Conservation (phyloP, 1,140 invertebrate species). For the Drosophila erecta region DNA sequence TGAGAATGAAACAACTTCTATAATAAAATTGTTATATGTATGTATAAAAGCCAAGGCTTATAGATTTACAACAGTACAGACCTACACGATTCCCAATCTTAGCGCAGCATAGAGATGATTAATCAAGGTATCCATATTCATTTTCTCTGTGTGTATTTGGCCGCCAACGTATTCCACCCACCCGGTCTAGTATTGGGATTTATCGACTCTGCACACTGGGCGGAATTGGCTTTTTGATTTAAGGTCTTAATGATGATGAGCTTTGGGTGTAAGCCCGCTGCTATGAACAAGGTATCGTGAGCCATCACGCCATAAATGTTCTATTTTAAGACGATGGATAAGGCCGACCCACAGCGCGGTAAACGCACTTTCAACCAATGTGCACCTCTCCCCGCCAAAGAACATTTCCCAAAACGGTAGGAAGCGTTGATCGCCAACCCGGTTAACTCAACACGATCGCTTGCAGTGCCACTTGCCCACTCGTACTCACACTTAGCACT, state of each 20-base stretch:
- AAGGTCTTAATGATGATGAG: neutral
- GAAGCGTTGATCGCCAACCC: conserved; percentile 54
- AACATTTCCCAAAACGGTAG: conserved; percentile 64
- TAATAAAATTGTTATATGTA: too few species aligned
- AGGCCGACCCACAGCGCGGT: too few species aligned
- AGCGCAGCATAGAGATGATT: too few species aligned
- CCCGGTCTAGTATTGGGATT: conserved; percentile 22
- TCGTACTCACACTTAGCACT: neutral
- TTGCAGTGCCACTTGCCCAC: conserved; percentile 46
- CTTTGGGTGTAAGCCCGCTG: neutral
- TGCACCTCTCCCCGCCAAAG: conserved; percentile 21
- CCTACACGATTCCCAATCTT: too few species aligned
- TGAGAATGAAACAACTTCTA: too few species aligned
- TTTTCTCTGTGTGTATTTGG: conserved; percentile 9
- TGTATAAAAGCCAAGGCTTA: too few species aligned
- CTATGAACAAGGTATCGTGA: neutral
- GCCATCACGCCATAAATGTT: neutral
- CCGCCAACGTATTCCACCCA: conserved; percentile 37
- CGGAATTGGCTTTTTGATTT: neutral
- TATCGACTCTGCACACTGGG: conserved; percentile 5
- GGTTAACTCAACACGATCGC: conserved; percentile 35
- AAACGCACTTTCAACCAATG: neutral
- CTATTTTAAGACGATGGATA: too few species aligned
- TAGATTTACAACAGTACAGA: too few species aligned
- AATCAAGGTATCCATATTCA: neutral